Conservation (phyloP, 1,140 invertebrate species). For the Drosophila parvula region DNA sequence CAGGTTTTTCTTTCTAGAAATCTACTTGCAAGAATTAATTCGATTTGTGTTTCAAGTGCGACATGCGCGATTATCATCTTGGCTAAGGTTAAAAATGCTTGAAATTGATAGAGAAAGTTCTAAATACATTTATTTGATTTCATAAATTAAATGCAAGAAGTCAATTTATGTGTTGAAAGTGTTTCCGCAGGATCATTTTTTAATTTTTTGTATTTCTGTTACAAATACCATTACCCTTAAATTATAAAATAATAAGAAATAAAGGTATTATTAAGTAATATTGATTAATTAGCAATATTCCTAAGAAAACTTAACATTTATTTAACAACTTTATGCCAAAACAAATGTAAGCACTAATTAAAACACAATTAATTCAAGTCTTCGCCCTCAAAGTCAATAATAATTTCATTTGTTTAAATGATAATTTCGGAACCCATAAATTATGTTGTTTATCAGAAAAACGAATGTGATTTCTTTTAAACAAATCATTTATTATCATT, state of each 20-base stretch:
- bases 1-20: slow-evolving; percentile 25
- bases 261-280: no score
- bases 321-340: background rate
- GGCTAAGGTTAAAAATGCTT: background rate
- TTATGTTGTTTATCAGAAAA: background rate
- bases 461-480: background rate
- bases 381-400: background rate
- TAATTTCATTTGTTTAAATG: background rate
- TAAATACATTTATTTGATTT: background rate
- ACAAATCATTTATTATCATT: slow-evolving; percentile 1
- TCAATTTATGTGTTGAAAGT: background rate
- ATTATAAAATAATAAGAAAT: no score
- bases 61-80: slow-evolving; percentile 8
- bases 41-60: slow-evolving; percentile 13
- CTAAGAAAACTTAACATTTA: background rate
- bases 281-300: no score
- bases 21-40: slow-evolving; percentile 15
- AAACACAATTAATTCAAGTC: background rate
- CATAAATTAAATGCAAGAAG: background rate
- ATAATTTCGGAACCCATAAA: slow-evolving; percentile 2
- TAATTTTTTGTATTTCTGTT: no score
- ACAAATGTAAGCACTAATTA: background rate
- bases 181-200: background rate
- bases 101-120: background rate
- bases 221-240: no score